A percentile compares a stretch with the other conserved stretches of the same genome.
Evolutionary conservation across 53 echinoderm and acorn worm species (phyloP).

Genomic region (Astropecten irregularis): DNA sequence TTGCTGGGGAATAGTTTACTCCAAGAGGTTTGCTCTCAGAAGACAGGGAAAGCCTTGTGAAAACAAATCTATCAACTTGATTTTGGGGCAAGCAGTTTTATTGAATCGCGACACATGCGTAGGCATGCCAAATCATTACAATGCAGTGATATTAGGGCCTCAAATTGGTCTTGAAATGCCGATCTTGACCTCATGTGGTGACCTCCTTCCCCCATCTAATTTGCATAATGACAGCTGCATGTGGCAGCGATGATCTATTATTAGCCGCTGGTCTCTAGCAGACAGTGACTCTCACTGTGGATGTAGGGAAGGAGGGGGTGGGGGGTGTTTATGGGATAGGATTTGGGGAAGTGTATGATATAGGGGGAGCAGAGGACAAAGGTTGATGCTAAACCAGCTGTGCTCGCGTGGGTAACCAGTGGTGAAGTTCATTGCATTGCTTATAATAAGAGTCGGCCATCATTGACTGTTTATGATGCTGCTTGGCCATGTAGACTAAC

Average conservation of each 20-base stretch:
- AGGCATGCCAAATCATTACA: too few species aligned
- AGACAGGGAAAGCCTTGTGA: not conserved
- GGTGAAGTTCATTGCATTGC: too few species aligned
- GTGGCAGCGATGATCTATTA: slow-evolving; percentile 37
- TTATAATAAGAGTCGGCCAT: slow-evolving; percentile 10
- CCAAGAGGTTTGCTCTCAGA: too few species aligned
- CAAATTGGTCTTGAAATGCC: slow-evolving; percentile 38
- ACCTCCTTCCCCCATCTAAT: slow-evolving; percentile 30
- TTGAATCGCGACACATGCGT: too few species aligned
- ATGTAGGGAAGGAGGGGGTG: too few species aligned
- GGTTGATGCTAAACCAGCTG: slow-evolving; percentile 44
- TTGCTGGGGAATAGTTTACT: too few species aligned
- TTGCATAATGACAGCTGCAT: slow-evolving; percentile 59
- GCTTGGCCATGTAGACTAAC: not conserved
- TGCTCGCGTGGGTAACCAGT: not conserved
- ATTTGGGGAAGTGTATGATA: slow-evolving; percentile 10
- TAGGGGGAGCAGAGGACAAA: not conserved
- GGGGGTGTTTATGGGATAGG: too few species aligned
- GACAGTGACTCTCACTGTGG: too few species aligned
- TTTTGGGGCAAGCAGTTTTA: not conserved
- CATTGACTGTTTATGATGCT: slow-evolving; percentile 1
- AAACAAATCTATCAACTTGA: not conserved
- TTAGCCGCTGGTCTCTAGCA: not conserved
- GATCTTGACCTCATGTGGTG: slow-evolving; percentile 25
- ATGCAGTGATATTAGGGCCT: slow-evolving; percentile 5